Evolutionary conservation across 2,888 invertebrate genomes (phyloP), one percentile per base, ranked within the genome.

Genomic region (Brachyptera putata): DNA sequence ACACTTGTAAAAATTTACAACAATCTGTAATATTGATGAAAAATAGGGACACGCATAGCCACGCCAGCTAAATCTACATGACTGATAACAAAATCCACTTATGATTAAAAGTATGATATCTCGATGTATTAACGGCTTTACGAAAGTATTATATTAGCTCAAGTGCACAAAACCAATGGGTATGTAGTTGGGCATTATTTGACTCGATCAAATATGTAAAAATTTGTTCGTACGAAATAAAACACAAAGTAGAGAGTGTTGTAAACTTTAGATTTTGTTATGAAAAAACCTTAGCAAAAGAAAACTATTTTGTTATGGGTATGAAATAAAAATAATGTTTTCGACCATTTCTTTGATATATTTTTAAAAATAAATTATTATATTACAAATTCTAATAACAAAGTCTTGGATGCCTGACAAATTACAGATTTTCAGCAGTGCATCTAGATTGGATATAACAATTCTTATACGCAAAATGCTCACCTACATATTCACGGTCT

Each of bases 111-210:
- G 46, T 46, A 21, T 62, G 55, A 43, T 61, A 56, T 61, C 58
- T 62, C 48, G 34, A 58, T 63, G 63, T 63, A 62, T 60, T 60
- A 60, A 53, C 50, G 53, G 59, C 61, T 61, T 62, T 60, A 56
- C 53, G 62, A 56, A 59, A 56, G 57, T 60, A 62, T 62, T 62
- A n/a, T n/a, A 60, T 41, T 62, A 62, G 41, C 46, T 49, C 56
- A 53, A 49, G 39, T 60, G 62, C 60, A 60, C 59, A 57, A 59
- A 48, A 56, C 49, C 57, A 49, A 26, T 43, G 49, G 22, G 43
- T 62, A 62, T 26, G 57, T 60, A 62, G 56, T 60, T 60, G 62
- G 60, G 62, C 62, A 60, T 53, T 48, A 48, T 22, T 48, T 34
- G 24, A 30, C 22, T 26, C 41, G 43, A 57, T 18, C n/a, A 57